These are phyloP conservation scores for Cenopis cana DNA, from an alignment of 2,888 invertebrate species.

Conservation along the genomic window DNA sequence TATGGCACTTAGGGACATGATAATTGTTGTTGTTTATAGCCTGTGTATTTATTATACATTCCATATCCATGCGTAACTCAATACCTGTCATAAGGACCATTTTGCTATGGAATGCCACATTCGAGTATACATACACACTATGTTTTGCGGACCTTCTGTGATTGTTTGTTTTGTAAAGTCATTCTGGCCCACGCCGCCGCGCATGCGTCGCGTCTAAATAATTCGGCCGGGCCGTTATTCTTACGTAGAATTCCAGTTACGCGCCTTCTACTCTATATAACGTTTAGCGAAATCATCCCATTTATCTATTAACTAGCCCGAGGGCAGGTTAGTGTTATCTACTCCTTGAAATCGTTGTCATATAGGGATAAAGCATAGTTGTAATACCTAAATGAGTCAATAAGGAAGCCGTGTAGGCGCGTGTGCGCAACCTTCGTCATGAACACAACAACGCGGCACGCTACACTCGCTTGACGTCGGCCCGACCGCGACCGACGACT, in stretches of 20 bases:
- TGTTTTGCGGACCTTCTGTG: background rate
- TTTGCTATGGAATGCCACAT: no score
- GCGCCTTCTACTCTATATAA: background rate
- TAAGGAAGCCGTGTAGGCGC: slow-evolving; percentile 62
- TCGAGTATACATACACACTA: background rate
- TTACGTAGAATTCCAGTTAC: slow-evolving; percentile 10
- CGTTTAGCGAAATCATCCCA: background rate
- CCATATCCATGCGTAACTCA: no score
- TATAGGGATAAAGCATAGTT: slow-evolving; percentile 43
- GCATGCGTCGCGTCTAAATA: background rate
- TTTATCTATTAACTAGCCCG: background rate
- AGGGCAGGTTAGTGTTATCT: background rate
- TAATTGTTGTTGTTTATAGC: no score
- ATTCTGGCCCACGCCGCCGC: background rate
- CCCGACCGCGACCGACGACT: background rate
- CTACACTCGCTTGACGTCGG: background rate
- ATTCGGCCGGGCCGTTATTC: slow-evolving; percentile 31
- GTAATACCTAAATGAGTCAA: slow-evolving; percentile 57
- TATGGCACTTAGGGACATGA: no score
- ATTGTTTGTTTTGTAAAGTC: background rate
- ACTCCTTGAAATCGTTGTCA: background rate
- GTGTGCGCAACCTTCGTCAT: slow-evolving; percentile 53
- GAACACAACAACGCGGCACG: slow-evolving; percentile 8
- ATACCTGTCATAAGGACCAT: no score
- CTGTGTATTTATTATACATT: no score